Percentiles rank a stretch among this genome's conserved stretches.
Conservation (phyloP, 2,113 vertebrate genomes). For the Leucosticte australis region DNA sequence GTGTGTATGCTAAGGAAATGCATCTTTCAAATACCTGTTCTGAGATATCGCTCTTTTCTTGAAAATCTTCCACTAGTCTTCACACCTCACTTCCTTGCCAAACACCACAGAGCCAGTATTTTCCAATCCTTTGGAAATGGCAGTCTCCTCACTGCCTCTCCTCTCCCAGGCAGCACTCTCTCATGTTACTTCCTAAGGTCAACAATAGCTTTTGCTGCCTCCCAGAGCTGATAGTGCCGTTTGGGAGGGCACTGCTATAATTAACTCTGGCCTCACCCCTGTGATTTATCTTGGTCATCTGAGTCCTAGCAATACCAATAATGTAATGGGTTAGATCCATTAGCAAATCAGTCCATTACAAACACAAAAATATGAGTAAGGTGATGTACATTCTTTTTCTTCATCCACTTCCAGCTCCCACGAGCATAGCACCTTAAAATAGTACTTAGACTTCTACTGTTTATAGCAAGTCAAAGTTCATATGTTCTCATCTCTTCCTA, state of each 20-base stretch:
- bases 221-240: neutral
- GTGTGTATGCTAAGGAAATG: neutral
- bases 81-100: neutral
- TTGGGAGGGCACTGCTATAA: neutral
- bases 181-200: neutral
- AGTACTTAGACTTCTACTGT: neutral
- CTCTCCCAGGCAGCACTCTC: neutral
- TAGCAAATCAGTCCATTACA: neutral
- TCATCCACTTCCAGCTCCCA: neutral
- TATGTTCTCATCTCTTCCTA: neutral
- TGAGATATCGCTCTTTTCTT: neutral
- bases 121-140: neutral
- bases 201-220: conserved; percentile 9
- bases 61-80: neutral
- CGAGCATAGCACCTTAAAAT: neutral
- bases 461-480: neutral
- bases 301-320: neutral
- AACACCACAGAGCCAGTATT: accelerated
- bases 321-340: neutral
- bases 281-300: conserved; percentile 18
- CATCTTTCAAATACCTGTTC: conserved; percentile 6
- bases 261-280: conserved; percentile 13
- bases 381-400: neutral
- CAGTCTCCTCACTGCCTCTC: neutral
- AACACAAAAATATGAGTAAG: neutral